Evolutionary conservation across 2,888 invertebrate genomes (phyloP), one percentile per base, ranked within the genome.

Genomic region (Hofmannophila pseudospretella): DNA sequence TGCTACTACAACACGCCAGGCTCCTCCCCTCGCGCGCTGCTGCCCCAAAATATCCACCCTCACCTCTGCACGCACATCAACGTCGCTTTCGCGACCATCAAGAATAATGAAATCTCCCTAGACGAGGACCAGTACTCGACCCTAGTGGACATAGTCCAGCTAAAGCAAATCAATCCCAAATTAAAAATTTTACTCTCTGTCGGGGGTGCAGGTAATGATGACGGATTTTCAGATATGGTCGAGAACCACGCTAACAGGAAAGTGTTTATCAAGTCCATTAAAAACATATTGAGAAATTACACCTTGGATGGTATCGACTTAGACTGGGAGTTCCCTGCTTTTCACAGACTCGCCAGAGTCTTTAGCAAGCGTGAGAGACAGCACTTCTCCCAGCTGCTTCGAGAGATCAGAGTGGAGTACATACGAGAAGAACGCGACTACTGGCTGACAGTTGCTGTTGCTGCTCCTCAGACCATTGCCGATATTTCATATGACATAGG

Each of bases 241-340:
- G 58, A 79, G 5, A 89, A 91, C 63, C 94, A 94, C 69, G 85
- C 88, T 0, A 90, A 89, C 34, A 89, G 95, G 43, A 93, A 94
- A 79, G 71, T 64, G 16, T 90, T 90, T 41, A 88, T 90, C 9
- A 81, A 71, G 45, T 90, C 90, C 0, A 54, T 90, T 0, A 89
- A 88, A 47, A 62, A 78, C 41, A 67, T 88, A 26, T 74, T 92
- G 19, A 80, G 80, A 41, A 73, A 77, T 14, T 88, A 88, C 44
- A 78, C 78, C 23, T 70, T 93, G 16, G 93, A 94, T 69, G 94
- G 93, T 4, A 69, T 94, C 1, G 94, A 96, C 72, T 72, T 95
- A 19, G 96, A 96, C 64, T 96, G 95, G 95, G 96, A 96, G 66
- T 96, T 96, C 70, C 96, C 96, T 1, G 92, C 89, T 0, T 88